A percentile compares a stretch with the other conserved stretches of the same genome.
Evolutionary conservation across 2,888 invertebrate species (phyloP).

Genomic region (Lasioglossum pauxillum): DNA sequence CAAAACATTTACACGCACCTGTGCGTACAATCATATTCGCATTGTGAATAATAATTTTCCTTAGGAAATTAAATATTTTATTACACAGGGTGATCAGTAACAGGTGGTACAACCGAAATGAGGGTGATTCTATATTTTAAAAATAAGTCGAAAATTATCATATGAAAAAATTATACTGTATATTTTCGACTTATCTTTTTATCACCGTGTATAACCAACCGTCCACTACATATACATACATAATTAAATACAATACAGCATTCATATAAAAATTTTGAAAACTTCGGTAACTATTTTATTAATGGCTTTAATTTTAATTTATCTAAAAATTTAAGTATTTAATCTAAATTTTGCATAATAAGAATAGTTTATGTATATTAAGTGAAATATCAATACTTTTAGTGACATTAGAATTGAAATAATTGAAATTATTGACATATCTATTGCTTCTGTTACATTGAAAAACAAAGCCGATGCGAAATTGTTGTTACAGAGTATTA

Average conservation of each 20-base stretch:
- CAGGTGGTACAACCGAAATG: no score
- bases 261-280: neutral
- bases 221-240: neutral
- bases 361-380: neutral
- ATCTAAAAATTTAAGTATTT: neutral
- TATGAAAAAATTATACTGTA: neutral
- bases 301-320: neutral
- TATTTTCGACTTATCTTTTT: neutral
- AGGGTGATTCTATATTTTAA: no score
- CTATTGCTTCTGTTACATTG: neutral
- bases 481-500: conserved; percentile 15
- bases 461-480: neutral
- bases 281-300: neutral
- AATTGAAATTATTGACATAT: neutral
- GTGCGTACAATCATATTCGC: neutral
- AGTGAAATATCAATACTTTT: neutral
- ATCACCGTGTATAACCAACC: neutral
- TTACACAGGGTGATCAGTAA: neutral
- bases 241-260: neutral
- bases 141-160: no score
- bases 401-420: neutral
- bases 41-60: neutral
- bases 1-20: neutral
- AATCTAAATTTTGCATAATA: neutral
- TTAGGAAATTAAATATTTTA: neutral